Percentiles rank a stretch among this genome's conserved stretches.
phyloP scores from a whole-genome alignment of 2,888 invertebrate species.

The Busseola fusca region DNA sequence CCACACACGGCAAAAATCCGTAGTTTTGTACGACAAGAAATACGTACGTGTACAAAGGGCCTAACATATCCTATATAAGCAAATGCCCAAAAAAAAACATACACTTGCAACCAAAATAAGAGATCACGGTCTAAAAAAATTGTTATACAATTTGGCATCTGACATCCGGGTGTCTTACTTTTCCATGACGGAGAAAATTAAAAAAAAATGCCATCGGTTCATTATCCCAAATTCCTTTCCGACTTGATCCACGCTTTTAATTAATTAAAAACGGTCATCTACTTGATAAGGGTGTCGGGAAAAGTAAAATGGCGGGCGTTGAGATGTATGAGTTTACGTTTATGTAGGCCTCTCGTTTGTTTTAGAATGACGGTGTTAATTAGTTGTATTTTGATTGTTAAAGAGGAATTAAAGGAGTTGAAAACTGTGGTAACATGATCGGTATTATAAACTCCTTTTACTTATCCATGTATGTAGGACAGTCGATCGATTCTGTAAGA shows the following conservation, averaged over 20 bases:
- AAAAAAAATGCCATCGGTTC: constrained; percentile 67
- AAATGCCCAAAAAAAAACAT: background rate
- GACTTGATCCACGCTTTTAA: constrained; percentile 69
- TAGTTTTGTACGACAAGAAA: too few relatives aligned
- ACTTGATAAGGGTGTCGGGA: constrained; percentile 47
- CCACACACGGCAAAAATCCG: too few relatives aligned
- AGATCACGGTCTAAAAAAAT: constrained; percentile 17
- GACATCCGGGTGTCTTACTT: constrained; percentile 49
- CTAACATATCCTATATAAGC: background rate
- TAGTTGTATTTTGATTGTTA: constrained; percentile 18
- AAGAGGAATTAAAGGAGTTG: background rate
- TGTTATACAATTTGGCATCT: constrained; percentile 58
- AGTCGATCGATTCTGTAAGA: too few relatives aligned
- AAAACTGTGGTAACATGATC: background rate
- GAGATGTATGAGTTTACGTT: constrained; percentile 39
- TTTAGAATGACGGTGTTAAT: constrained; percentile 22
- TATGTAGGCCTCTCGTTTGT: constrained; percentile 14
- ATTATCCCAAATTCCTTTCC: constrained; percentile 70
- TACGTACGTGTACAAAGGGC: background rate
- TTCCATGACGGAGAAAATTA: constrained; percentile 57
- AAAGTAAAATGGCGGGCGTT: constrained; percentile 49
- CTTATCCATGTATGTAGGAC: too few relatives aligned
- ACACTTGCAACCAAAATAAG: constrained; percentile 12
- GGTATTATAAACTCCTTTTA: background rate
- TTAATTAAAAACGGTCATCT: constrained; percentile 70